A percentile compares a stretch with the other conserved stretches of the same genome.
phyloP scores from a whole-genome alignment of 2,113 vertebrate genomes.

The Xerus inauris region DNA sequence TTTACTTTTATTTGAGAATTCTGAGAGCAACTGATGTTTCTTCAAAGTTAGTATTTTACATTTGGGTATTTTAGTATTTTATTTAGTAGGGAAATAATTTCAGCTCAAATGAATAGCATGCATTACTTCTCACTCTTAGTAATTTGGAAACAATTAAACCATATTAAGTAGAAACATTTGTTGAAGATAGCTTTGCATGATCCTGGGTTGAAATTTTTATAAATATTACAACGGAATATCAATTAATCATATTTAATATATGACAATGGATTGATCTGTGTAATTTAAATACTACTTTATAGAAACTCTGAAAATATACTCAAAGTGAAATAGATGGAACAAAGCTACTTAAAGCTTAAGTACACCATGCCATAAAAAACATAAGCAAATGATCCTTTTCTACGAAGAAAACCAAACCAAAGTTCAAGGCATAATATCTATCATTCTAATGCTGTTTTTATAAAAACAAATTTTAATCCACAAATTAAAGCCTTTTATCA shows the following conservation, averaged over 20 bases:
- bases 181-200: constrained; percentile 2
- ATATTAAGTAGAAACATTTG: constrained; percentile 65
- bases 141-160: constrained; percentile 61
- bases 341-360: constrained; percentile 53
- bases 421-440: neutral
- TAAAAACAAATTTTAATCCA: constrained; percentile 33
- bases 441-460: neutral
- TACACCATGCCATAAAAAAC: neutral
- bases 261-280: constrained; percentile 44
- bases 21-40: neutral
- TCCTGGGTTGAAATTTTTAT: constrained; percentile 69
- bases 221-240: constrained; percentile 65
- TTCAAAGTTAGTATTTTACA: constrained; percentile 2
- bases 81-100: constrained; percentile 13
- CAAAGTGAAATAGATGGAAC: neutral
- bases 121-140: constrained; percentile 44
- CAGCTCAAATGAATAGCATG: neutral
- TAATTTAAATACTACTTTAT: constrained; percentile 67
- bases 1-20: constrained; percentile 42
- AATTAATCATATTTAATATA: constrained; percentile 46
- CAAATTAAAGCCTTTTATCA: neutral
- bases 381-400: neutral
- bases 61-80: neutral
- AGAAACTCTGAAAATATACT: constrained; percentile 45
- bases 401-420: neutral